Percentiles rank a stretch among this genome's conserved stretches.
Conservation (phyloP, 2,797 vertebrate genomes). For the Amblyopsis hoosieri region DNA sequence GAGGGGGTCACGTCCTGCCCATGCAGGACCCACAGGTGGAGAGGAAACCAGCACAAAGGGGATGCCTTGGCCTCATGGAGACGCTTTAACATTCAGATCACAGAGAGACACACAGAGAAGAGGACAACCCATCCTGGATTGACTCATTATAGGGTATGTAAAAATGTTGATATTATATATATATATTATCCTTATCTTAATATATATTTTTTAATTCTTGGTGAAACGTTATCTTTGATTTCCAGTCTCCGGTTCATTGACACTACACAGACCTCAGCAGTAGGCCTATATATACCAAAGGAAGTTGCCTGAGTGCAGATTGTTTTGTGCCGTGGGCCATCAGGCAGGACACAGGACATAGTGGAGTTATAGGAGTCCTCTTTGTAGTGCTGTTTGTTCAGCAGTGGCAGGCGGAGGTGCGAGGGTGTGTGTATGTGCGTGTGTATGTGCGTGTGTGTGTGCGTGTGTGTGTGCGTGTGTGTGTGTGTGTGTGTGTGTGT, state of each 20-base stretch:
- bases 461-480: too few relatives aligned
- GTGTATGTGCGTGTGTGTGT: too few relatives aligned
- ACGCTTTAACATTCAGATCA: background rate
- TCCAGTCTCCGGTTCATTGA: constrained; percentile 2
- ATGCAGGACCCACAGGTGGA: constrained; percentile 37
- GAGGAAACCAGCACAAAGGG: constrained; percentile 26
- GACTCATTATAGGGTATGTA: constrained; percentile 53
- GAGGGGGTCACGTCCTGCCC: constrained; percentile 39
- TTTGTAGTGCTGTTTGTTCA: constrained; percentile 16
- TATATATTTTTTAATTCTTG: constrained; percentile 1
- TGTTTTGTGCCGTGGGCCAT: constrained; percentile 23
- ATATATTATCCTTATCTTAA: background rate
- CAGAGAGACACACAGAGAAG: constrained; percentile 25
- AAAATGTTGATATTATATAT: background rate
- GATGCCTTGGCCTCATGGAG: constrained; percentile 49
- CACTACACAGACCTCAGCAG: background rate
- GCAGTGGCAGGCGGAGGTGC: constrained; percentile 10
- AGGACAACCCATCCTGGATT: constrained; percentile 38
- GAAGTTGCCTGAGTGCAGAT: constrained; percentile 11
- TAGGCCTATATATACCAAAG: constrained; percentile 1
- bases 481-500: background rate
- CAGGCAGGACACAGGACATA: constrained; percentile 31
- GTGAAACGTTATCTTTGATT: background rate
- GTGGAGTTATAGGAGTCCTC: constrained; percentile 1
- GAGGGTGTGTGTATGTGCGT: background rate